phyloP scores from a whole-genome alignment of 2,113 vertebrate genomes.

The human region DNA sequence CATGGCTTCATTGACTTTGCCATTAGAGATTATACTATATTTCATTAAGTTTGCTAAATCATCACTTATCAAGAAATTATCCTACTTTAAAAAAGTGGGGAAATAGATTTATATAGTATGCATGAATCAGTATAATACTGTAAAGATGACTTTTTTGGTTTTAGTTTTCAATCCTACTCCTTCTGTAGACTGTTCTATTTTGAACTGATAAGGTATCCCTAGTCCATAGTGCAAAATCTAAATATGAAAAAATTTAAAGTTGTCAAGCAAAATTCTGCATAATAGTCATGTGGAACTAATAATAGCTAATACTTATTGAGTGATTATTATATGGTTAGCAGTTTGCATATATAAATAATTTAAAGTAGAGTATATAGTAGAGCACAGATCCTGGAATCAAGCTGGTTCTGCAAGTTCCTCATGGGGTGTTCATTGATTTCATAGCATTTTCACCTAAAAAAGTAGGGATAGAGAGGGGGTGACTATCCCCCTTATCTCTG shows the following conservation, averaged over 20 bases:
- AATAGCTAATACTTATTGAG: neutral
- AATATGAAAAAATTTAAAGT: neutral
- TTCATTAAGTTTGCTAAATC: constrained; percentile 55
- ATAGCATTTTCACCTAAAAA: neutral
- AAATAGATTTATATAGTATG: neutral
- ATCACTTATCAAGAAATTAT: constrained; percentile 39
- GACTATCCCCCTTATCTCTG: neutral
- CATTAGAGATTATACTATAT: constrained; percentile 33
- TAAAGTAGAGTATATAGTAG: neutral
- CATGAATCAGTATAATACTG: neutral
- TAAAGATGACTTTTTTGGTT: neutral
- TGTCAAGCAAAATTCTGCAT: neutral
- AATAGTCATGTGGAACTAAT: neutral
- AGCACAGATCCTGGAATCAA: neutral
- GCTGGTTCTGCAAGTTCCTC: neutral
- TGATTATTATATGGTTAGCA: neutral
- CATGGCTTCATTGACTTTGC: constrained; percentile 43
- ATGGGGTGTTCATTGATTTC: neutral
- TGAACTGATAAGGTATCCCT: neutral
- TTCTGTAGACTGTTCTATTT: too few relatives aligned
- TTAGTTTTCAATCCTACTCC: neutral
- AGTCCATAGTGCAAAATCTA: neutral
- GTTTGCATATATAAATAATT: neutral
- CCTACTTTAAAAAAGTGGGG: neutral
- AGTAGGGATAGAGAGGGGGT: neutral